Evolutionary conservation across 2,797 vertebrate genomes (phyloP), one percentile per base, ranked within the genome.

Genomic region (Petrocephalus schoutedeni): DNA sequence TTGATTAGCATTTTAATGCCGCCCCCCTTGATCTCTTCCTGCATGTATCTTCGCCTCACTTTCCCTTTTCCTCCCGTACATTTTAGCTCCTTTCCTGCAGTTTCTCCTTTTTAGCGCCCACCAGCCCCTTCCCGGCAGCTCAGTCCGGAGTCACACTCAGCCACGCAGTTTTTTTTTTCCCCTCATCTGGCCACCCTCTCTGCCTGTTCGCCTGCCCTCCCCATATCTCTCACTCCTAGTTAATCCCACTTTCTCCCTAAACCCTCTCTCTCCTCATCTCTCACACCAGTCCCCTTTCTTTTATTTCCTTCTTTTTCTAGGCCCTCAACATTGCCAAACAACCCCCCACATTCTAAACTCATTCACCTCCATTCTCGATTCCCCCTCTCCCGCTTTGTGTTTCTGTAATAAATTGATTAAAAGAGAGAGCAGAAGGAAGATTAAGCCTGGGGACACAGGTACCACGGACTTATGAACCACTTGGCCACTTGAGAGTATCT

Each of bases 1-100:
- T 0, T 87, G 91, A 96, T 96, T 96, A 95, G 94, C 95, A 96
- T 96, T 96, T 95, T 95, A 96, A 96, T 95, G 92, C 94, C 91
- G 90, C 90, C 90, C 92, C 93, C 80, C 93, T 94, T 93, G 93
- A 94, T 94, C 94, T 93, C 91, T 92, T 77, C 64, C 85, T 86
- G 85, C 85, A 59, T 88, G 74, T 86, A 58, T 84, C 87, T 61
- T 84, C 14, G 57, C 86, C 91, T 90, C 92, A 91, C 90, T 89
- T 91, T 90, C 89, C 86, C 64, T 74, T 74, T 45, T 88, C 61
- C 87, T 74, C 71, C 32, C 36, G 10, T 88, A 61, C 64, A 21
- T 57, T 71, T 67, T 28, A 64, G 59, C 74, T 86, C 10, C 83
- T 86, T 71, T 23, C 21, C 54, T 16, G 36, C 45, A 28, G 10